These are phyloP conservation scores for Enteromius paludinosus DNA, from an alignment of 2,797 vertebrate genomes.

Conservation along the genomic window DNA sequence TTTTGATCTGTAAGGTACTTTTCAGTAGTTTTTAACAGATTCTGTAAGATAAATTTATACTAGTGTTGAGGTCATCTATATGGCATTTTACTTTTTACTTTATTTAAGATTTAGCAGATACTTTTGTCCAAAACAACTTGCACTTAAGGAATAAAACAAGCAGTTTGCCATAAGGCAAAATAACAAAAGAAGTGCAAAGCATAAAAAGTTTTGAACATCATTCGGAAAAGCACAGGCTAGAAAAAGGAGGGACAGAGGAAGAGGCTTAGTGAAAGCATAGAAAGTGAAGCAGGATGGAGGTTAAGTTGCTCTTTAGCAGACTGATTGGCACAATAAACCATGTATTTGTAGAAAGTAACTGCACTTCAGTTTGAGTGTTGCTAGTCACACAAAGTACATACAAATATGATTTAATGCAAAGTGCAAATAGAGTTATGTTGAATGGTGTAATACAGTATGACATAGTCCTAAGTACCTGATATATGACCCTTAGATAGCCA, in stretches of 20 bases:
- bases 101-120: not conserved
- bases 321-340: not conserved
- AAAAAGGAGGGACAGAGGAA: not conserved
- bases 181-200: not conserved
- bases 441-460: not conserved
- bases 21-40: not conserved
- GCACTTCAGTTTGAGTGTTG: not conserved
- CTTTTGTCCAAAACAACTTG: not conserved
- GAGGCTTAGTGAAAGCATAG: not conserved
- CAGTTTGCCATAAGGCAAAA: not conserved
- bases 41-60: not conserved
- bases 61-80: not conserved
- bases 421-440: not conserved
- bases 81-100: not conserved
- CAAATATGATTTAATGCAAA: not conserved
- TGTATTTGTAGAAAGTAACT: not conserved
- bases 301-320: not conserved
- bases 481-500: not conserved
- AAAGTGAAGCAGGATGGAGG: not conserved
- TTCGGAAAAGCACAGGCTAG: not conserved
- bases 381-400: not conserved
- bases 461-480: not conserved
- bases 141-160: not conserved
- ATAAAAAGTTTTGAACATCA: not conserved
- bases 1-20: conserved; percentile 16